Evolutionary conservation across 2,113 vertebrate species (phyloP), one percentile per base, ranked within the genome.

Genomic region (Ivindomyrus marchei): DNA sequence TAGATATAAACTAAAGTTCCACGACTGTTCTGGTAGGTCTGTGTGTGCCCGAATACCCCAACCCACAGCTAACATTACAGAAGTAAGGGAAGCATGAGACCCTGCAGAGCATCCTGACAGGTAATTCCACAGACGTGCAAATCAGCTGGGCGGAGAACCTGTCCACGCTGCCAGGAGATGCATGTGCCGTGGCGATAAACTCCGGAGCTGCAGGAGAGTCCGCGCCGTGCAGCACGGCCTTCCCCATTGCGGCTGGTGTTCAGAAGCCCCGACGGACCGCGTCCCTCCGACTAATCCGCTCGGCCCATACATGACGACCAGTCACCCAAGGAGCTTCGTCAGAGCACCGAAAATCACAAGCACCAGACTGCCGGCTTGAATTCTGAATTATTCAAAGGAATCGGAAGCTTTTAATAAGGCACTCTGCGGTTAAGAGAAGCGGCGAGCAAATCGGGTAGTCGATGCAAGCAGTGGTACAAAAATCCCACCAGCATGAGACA

Each of bases 321-420:
- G 93, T 94, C 95, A 94, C 96, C 96, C 94, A 94, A 91, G 90
- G 84, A 53, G 92, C 91, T 95, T 95, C 95, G 94, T 95, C 93
- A 93, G 92, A 94, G 92, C 93, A 94, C 94, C 92, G 95, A 90
- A 93, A 93, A 92, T 92, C 93, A 94, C 90, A 91, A 90, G 92
- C 92, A 90, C 92, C 92, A 93, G 93, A 91, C 90, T 87, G 89
- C 91, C 88, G 85, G 89, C 85, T 88, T 80, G 88, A 91, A 92
- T 93, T 92, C 92, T 88, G 92, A 91, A 92, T 88, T 11, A 90
- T 92, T 92, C 53, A 91, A 52, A 92, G 91, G 93, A 94, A 93
- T 89, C 91, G 93, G 94, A 92, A 92, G 87, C 91, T 36, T 27
- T 77, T 80, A 89, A 89, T 27, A 80, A 89, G 42, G 31, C 45